phyloP scores from a whole-genome alignment of 53 echinoderm and acorn worm species.

The Holothuria leucospilota region DNA sequence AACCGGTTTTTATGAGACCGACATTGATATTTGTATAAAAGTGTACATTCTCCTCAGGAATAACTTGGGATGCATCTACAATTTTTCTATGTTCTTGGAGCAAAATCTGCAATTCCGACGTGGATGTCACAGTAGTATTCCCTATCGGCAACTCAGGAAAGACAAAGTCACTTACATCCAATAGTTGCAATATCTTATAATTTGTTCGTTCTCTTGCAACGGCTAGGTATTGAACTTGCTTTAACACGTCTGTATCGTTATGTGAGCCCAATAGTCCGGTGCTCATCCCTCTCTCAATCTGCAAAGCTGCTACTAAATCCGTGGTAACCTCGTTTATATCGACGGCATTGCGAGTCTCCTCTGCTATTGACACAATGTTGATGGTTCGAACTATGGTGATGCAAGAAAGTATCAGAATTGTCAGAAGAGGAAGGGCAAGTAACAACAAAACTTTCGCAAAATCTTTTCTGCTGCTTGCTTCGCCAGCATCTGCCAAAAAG shows the following conservation, averaged over 20 bases:
- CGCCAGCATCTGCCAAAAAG: background rate
- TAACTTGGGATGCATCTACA: background rate
- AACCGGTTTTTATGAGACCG: conserved; percentile 49
- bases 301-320: background rate
- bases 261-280: conserved; percentile 4
- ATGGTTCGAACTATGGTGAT: background rate
- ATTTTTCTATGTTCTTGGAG: background rate
- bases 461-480: conserved; percentile 5
- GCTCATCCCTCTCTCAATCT: conserved; percentile 34
- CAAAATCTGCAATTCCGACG: background rate
- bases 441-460: conserved; percentile 8
- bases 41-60: conserved; percentile 40
- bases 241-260: background rate
- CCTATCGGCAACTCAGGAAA: conserved; percentile 4
- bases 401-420: conserved; percentile 2
- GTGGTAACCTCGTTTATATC: background rate
- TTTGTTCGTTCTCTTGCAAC: background rate
- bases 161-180: background rate
- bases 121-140: background rate
- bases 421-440: conserved; percentile 18
- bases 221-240: background rate
- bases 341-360: background rate
- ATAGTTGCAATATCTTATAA: background rate
- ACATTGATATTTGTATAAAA: conserved; percentile 71
- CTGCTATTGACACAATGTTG: background rate